Evolutionary conservation across 1,140 invertebrate species (phyloP).

Genomic region (Aporrectodea caliginosa): DNA sequence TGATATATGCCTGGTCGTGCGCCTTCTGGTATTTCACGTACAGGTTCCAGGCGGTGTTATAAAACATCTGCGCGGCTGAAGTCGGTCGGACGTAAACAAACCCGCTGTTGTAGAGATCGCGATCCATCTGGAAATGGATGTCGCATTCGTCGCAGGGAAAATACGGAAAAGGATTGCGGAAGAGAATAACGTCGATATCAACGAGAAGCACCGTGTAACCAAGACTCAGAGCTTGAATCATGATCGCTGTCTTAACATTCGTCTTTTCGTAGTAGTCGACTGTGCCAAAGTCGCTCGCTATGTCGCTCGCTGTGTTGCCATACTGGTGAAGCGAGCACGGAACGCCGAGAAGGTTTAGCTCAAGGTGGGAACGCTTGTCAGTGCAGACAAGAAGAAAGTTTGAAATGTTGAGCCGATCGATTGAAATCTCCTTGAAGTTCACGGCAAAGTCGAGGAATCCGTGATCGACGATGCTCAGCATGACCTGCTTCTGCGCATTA

Average conservation of each 20-base stretch:
- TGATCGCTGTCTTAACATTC: constrained; percentile 28
- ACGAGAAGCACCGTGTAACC: constrained; percentile 16
- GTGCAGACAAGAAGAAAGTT: constrained; percentile 20
- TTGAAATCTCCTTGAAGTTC: constrained; percentile 12
- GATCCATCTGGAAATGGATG: constrained; percentile 31
- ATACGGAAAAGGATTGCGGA: constrained; percentile 29
- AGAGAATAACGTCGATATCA: constrained; percentile 31
- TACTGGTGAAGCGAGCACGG: background rate
- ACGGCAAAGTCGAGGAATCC: constrained; percentile 3
- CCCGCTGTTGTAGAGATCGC: constrained; percentile 27
- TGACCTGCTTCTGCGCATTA: background rate
- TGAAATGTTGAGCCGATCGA: background rate
- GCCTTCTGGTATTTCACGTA: constrained; percentile 26
- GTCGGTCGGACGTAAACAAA: constrained; percentile 27
- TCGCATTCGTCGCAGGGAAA: constrained; percentile 21
- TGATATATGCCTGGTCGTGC: constrained; percentile 31
- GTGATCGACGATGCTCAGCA: constrained; percentile 11
- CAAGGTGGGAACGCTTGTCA: background rate
- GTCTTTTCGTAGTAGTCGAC: constrained; percentile 21
- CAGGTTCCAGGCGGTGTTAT: constrained; percentile 23
- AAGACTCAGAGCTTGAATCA: constrained; percentile 23
- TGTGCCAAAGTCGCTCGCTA: constrained; percentile 25
- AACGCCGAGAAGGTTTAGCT: background rate
- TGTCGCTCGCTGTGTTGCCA: background rate
- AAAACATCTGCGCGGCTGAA: background rate